These are phyloP conservation scores for Psilopogon haemacephalus DNA, from an alignment of 2,113 vertebrate genomes.

Conservation along the genomic window DNA sequence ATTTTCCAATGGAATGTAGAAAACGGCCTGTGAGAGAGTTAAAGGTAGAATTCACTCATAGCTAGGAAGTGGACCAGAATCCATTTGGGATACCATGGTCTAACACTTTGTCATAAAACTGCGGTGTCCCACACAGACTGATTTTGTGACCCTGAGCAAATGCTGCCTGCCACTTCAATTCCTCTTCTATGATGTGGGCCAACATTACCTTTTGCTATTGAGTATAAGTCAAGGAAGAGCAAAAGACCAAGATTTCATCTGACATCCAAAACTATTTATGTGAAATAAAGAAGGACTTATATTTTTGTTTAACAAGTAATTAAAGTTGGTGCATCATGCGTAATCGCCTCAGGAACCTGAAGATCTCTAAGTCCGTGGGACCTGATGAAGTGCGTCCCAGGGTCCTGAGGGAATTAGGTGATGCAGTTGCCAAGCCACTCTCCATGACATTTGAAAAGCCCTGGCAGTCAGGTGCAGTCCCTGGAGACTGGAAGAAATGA, in stretches of 20 bases:
- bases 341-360: too few species aligned
- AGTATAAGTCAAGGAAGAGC: not conserved
- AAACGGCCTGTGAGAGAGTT: not conserved
- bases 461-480: too few species aligned
- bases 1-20: not conserved
- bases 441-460: too few species aligned
- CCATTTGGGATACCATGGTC: accelerated
- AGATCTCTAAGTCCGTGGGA: too few species aligned
- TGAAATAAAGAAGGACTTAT: not conserved
- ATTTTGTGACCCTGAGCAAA: not conserved
- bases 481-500: too few species aligned
- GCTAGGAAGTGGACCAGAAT: not conserved
- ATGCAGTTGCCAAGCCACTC: too few species aligned
- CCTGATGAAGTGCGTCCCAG: too few species aligned
- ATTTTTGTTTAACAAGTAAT: not conserved
- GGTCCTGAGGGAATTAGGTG: too few species aligned
- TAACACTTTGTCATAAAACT: not conserved
- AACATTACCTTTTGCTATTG: not conserved
- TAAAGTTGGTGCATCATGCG: not conserved
- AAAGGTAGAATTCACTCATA: not conserved
- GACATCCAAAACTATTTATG: not conserved
- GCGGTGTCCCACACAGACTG: not conserved
- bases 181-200: too few species aligned
- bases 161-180: not conserved
- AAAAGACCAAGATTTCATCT: not conserved